Conservation (phyloP, 37 sponge, comb jelly and placozoan genomes). For the Spongilla lacustris region DNA sequence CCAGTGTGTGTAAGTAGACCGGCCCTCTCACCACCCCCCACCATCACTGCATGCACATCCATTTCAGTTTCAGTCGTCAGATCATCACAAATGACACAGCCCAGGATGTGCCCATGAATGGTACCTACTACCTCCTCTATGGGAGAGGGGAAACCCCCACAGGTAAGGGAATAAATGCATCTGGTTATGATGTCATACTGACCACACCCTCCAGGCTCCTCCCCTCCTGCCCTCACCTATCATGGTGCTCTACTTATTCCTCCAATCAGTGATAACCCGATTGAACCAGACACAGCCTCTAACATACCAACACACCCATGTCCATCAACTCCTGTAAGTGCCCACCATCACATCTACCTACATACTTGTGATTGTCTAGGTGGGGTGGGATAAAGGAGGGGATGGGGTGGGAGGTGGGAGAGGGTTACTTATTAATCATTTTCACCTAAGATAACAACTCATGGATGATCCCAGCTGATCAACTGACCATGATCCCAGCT, state of each 20-base stretch:
- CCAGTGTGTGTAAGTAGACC: not conserved
- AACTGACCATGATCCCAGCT: no score
- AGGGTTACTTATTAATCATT: no score
- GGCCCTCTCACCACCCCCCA: not conserved
- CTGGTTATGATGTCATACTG: not conserved
- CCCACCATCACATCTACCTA: not conserved
- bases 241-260: not conserved
- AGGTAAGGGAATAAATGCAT: not conserved
- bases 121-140: not conserved
- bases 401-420: no score
- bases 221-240: not conserved
- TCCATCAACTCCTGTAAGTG: not conserved
- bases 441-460: no score
- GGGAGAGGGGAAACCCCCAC: not conserved
- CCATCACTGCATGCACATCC: not conserved
- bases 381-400: no score
- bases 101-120: not conserved
- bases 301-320: not conserved
- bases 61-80: constrained; percentile 1
- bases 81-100: not conserved
- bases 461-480: no score
- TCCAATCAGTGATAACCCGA: not conserved
- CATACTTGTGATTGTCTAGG: no score
- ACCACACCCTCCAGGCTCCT: not conserved
- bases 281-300: not conserved